Base-by-base conservation (phyloP, 2,888 invertebrate genomes). In the Agelastica alni region DNA sequence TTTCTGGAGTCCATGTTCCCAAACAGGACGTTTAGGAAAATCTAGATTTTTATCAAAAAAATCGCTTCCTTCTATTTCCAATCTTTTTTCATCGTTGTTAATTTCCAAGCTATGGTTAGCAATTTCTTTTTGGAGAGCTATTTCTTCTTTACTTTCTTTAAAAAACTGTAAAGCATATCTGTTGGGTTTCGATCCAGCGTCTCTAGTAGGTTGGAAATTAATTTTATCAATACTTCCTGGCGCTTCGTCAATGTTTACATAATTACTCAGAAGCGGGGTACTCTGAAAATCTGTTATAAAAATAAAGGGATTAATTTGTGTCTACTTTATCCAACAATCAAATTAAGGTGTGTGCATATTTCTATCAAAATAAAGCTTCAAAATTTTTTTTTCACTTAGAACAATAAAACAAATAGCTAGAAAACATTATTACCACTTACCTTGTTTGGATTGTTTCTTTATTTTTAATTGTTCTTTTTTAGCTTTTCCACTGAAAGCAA, bases 401-500 rank as follows among this genome's bases (percentile, higher is more conserved):
- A n/a, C n/a, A n/a, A n/a, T n/a, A n/a, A n/a, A n/a, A n/a, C n/a
- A n/a, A n/a, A n/a, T n/a, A n/a, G n/a, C n/a, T n/a, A n/a, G n/a
- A n/a, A n/a, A n/a, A n/a, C n/a, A n/a, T n/a, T n/a, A n/a, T n/a
- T n/a, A n/a, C n/a, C n/a, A n/a, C n/a, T n/a, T 53, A 62, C 59
- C 55, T 36, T 62, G 60, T 65, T 82, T 82, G 26, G 75, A 70
- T 61, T 83, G 82, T 58, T 86, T 84, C 71, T 89, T 90, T 4
- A 80, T 80, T 69, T 87, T 84, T 18, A 96, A 72, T 72, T 96
- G 96, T 63, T 89, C 85, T 68, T 92, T 96, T 74, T 96, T 97
- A 32, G 93, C 92, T 77, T 96, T 96, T 9, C 91, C 91, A 70
- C 96, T 96, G 68, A 94, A 96, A 0, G 96, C 89, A 3, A 85